Evolutionary conservation across 2,113 vertebrate species (phyloP), one percentile per base, ranked within the genome.

Genomic region (Myrmecophaga tridactyla): DNA sequence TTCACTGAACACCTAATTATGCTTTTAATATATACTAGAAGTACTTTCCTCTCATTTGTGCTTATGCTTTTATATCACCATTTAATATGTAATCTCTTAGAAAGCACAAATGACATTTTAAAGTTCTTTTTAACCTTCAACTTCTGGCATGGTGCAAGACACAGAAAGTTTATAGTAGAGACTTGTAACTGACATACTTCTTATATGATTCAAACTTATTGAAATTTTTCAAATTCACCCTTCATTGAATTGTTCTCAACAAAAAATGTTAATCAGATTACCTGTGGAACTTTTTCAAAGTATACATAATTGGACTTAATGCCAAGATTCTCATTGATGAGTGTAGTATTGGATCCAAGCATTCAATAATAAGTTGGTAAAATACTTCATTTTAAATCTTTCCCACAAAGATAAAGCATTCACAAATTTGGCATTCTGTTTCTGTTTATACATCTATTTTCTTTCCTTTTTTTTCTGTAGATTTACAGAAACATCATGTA

Each of bases 221-320:
- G 2, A 83, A 43, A 0, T 29, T 81, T 86, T 84, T 90, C 11
- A 53, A 63, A 70, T 41, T 87, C 46, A 67, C 4, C 25, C 20
- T 36, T 78, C 31, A 69, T 88, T 75, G 7, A 94, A 48, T 53
- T 84, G 25, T 84, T 94, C 77, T 89, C 67, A 65, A 12, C 27
- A 56, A 96, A 94, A 18, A 92, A 58, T 86, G 11, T 14, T 86
- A 72, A 88, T 89, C 65, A 86, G n/a, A 65, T 82, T 70, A 77
- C 23, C 29, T 89, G 7, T 73, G 18, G 53, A 93, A 67, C 2
- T 67, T 63, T 84, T 29, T 70, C 18, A 62, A 56, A 65, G 48
- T 17, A 51, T 17, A 67, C 4, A 4, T 75, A 73, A 62, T 86
- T 90, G 53, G 18, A 90, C 41, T 86, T 72, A 51, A 18, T 81